These are phyloP conservation scores for Epiblema foenella DNA, from an alignment of 2,888 invertebrate species.

Conservation along the genomic window DNA sequence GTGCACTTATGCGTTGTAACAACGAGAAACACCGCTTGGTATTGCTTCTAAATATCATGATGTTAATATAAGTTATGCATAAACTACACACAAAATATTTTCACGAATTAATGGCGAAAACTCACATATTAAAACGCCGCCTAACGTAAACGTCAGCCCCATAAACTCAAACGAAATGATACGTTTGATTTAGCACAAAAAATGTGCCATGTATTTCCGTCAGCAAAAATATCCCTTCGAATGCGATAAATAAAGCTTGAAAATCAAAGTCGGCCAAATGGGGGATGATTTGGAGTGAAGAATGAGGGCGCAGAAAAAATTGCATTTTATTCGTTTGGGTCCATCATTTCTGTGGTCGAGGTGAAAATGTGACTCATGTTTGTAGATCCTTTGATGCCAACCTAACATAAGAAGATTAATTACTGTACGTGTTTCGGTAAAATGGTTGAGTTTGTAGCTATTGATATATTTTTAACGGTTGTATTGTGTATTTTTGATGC, in stretches of 20 bases:
- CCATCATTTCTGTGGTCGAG: slow-evolving; percentile 26
- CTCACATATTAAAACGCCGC: neutral
- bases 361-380: slow-evolving; percentile 7
- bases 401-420: neutral
- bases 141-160: neutral
- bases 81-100: neutral
- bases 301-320: slow-evolving; percentile 31
- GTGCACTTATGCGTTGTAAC: too few relatives aligned
- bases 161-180: slow-evolving; percentile 4
- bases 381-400: neutral
- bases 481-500: neutral
- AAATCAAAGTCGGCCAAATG: slow-evolving; percentile 31
- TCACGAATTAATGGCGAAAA: neutral
- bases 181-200: slow-evolving; percentile 12
- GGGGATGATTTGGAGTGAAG: slow-evolving; percentile 32
- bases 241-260: slow-evolving; percentile 23
- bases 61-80: neutral
- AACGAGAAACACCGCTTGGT: too few relatives aligned
- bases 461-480: neutral
- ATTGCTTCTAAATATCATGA: too few relatives aligned
- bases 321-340: slow-evolving; percentile 21
- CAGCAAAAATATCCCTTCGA: slow-evolving; percentile 8
- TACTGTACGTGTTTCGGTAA: neutral
- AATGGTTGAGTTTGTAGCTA: neutral
- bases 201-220: slow-evolving; percentile 21